Base-by-base conservation (phyloP, 2,797 vertebrate genomes). In the Acipenser ruthenus region DNA sequence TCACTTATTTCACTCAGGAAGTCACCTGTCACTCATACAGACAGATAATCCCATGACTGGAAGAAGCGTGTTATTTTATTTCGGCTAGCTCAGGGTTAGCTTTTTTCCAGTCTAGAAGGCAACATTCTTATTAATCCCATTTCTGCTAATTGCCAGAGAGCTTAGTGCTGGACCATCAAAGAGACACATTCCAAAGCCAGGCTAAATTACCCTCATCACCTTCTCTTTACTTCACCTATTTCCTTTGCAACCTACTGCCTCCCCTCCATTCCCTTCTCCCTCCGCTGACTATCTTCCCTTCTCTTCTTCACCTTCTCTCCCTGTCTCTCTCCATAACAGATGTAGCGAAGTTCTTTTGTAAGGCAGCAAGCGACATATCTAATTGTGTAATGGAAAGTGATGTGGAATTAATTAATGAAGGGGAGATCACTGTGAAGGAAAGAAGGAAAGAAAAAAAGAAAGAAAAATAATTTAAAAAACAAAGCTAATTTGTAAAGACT, bases 371-470 rank as follows among this genome's bases (percentile, higher is more conserved):
- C 71, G 69, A 72, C 72, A 78, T 70, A 79, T 78, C 69, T 81
- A 74, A 80, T 73, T 76, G 70, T 69, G 60, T 70, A 74, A 71
- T 18, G 10, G 55, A 68, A 49, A 60, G 59, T 67, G 48, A 77
- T 68, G 62, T 6, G 74, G 64, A 79, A 74, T 76, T 82, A 82
- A 85, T 83, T 77, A 82, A 74, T 49, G 66, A 68, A 75, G 2
- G 23, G 23, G 23, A 76, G 55, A 69, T 75, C 77, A 60, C 68
- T 0, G 58, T 37, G 73, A 69, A 75, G 52, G 52, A 55, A 55
- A 55, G 9, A 2, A 55, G 52, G 9, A 55, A 37, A 37, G 23
- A 58, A 13, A 58, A 58, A 56, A 10, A 15, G 7, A 62, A 7
- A 62, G 4, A 62, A 7, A 62, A 23, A 62, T 0, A 62, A 23